A percentile compares a stretch with the other conserved stretches of the same genome.
phyloP scores from a whole-genome alignment of 2,888 invertebrate species.

The Parthenolecanium corni region DNA sequence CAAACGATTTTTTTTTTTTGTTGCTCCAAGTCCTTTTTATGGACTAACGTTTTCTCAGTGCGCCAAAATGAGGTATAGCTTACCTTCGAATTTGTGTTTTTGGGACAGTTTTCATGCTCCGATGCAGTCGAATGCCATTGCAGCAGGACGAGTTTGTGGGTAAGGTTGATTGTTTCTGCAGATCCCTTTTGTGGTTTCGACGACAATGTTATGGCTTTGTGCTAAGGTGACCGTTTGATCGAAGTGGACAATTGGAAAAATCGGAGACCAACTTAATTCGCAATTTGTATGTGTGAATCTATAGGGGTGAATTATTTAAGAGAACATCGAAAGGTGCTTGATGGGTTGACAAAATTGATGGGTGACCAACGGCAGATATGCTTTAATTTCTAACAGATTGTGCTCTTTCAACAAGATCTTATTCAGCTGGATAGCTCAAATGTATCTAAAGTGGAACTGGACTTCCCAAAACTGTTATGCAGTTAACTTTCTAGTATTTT shows the following conservation, averaged over 20 bases:
- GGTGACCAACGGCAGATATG: no score
- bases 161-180: no score
- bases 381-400: no score
- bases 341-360: no score
- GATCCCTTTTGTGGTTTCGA: no score
- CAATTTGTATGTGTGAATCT: neutral
- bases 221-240: no score
- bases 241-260: no score
- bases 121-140: neutral
- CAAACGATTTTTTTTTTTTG: conserved; percentile 2
- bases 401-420: neutral
- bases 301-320: neutral
- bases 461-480: neutral
- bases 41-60: neutral
- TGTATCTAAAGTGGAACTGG: no score
- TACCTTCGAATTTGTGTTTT: neutral
- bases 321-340: neutral
- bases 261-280: no score
- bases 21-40: no score
- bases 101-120: neutral
- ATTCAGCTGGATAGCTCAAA: neutral
- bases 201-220: no score
- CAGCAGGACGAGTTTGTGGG: no score
- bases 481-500: neutral
- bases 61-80: neutral